Percentiles rank a stretch among this genome's conserved stretches.
Conservation (phyloP, 2,888 invertebrate genomes). For the Tetrapedia diversipes region DNA sequence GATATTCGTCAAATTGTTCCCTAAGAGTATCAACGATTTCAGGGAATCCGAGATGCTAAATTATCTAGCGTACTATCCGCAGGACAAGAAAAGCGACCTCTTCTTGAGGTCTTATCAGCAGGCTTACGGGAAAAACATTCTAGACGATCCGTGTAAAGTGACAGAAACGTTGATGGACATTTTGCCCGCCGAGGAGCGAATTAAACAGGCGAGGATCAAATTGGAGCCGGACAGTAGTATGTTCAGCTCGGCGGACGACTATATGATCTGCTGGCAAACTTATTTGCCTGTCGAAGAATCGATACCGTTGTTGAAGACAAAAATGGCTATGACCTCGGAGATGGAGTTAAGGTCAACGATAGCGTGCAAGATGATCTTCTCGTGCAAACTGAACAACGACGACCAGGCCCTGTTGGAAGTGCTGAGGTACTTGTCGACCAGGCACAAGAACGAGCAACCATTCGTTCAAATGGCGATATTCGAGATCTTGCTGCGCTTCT, state of each 20-base stretch:
- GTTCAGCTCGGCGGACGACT: not conserved
- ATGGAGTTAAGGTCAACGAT: conserved; percentile 55
- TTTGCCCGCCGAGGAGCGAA: conserved; percentile 71
- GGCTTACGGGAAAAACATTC: conserved; percentile 65
- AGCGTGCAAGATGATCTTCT: conserved; percentile 71
- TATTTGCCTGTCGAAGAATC: conserved; percentile 71
- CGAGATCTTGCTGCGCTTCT: conserved; percentile 43
- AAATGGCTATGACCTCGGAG: conserved; percentile 64
- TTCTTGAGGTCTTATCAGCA: conserved; percentile 66
- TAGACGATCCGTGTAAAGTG: conserved; percentile 57
- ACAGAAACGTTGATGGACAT: conserved; percentile 59
- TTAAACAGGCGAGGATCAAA: conserved; percentile 67
- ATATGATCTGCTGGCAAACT: conserved; percentile 67
- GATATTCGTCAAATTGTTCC: conserved; percentile 69
- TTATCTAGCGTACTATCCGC: conserved; percentile 69
- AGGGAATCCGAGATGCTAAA: conserved; percentile 19
- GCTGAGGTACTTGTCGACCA: conserved; percentile 69
- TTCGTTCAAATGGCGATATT: conserved; percentile 49
- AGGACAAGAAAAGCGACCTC: conserved; percentile 59
- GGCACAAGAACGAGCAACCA: conserved; percentile 77
- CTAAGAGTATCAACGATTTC: conserved; percentile 46
- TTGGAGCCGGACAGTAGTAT: conserved; percentile 14
- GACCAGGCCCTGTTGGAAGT: conserved; percentile 68
- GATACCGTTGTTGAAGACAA: conserved; percentile 66
- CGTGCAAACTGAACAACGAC: conserved; percentile 77